Evolutionary conservation across 2,113 vertebrate genomes (phyloP), one percentile per base, ranked within the genome.

Genomic region (Daubentonia madagascariensis): DNA sequence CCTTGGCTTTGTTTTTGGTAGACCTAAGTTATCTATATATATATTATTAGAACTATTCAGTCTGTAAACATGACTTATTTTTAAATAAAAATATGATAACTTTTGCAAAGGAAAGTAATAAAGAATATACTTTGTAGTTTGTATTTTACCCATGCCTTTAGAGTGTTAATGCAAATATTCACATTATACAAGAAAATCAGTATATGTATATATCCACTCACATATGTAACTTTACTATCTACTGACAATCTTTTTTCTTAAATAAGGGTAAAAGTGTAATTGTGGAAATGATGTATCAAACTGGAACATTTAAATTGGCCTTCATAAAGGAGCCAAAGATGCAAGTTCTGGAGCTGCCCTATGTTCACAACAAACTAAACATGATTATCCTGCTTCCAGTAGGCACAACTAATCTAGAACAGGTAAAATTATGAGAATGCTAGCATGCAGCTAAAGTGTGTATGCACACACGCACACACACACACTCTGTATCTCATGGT

Each of bases 351-450:
- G 99, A 99, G 97, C 97, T 99, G 61, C 99, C 99, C 0, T 99
- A 99, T 72, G 96, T 93, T 16, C 73, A 97, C 68, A 98, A 98
- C 28, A 98, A 99, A 22, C 98, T 99, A 3, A 99, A 99, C 97
- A 99, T 99, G 99, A 93, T 99, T 68, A 98, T 99, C 96, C 98
- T 99, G 93, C 99, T 99, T 14, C 99, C 99, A 45, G 97, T 23
- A 30, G 81, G 79, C 67, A 90, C 72, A 0, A 52, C 63, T 6
- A 63, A 96, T 22, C 22, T 99, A 4, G 87, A 97, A 65, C 75
- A 99, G 98, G 98, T 99, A 98, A 97, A 43, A 20, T 9, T 1
- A 13, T 3, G 4, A 59, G 43, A 54, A 9, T 5, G 35, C 61
- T 25, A 5, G 3, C 1, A 43, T 59, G 52, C 5, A 35, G 57